Percentiles rank a stretch among this genome's conserved stretches.
Evolutionary conservation across 2,113 vertebrate species (phyloP).

Genomic region (Serilophus lunatus): DNA sequence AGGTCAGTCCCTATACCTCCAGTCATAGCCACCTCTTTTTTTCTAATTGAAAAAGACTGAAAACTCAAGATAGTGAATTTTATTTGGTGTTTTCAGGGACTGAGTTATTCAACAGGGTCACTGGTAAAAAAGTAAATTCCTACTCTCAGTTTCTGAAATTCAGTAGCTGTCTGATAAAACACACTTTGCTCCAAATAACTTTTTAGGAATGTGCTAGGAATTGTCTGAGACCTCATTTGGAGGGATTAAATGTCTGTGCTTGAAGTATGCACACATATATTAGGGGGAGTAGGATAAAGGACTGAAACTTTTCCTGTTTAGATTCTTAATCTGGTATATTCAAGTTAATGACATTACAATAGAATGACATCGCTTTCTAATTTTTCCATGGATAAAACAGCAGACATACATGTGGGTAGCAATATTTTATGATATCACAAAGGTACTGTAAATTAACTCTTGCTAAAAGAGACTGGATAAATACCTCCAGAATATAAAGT

Average conservation of each 20-base stretch:
- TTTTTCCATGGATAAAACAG: background rate
- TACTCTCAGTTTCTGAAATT: background rate
- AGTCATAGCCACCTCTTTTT: background rate
- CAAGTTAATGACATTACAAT: background rate
- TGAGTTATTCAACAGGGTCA: background rate
- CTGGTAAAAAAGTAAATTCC: background rate
- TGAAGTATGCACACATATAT: background rate
- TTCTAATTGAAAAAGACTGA: background rate
- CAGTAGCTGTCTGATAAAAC: background rate
- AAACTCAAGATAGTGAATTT: background rate
- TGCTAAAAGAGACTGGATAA: background rate
- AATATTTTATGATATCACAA: background rate
- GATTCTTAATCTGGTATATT: background rate
- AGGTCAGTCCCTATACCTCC: background rate
- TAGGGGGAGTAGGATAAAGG: background rate
- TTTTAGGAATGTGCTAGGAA: background rate
- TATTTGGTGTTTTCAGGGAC: background rate
- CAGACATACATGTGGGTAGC: too few relatives aligned
- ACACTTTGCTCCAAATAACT: background rate
- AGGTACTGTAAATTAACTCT: background rate
- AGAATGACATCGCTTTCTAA: background rate
- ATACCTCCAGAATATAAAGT: background rate
- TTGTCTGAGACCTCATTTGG: background rate
- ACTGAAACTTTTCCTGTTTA: background rate
- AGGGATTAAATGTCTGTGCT: background rate